Evolutionary conservation across 2,113 vertebrate species (phyloP).

Genomic region (Bungarus multicinctus): DNA sequence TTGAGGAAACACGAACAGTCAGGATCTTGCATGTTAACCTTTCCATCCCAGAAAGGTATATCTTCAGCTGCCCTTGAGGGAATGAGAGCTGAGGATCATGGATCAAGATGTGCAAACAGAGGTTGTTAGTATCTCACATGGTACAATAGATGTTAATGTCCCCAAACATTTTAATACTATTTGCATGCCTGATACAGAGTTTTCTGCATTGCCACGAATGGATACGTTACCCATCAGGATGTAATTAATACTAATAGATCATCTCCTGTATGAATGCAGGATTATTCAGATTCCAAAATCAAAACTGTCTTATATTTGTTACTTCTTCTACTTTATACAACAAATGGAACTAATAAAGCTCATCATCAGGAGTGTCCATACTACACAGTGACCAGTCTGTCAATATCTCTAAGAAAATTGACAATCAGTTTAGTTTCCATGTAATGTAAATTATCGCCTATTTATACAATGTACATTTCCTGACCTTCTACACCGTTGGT

Average conservation of each 20-base stretch:
- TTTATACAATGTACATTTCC: background rate
- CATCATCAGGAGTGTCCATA: background rate
- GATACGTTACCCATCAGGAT: background rate
- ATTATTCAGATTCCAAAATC: background rate
- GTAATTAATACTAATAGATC: background rate
- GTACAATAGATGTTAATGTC: background rate
- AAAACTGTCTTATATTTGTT: background rate
- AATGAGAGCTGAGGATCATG: background rate
- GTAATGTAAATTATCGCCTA: background rate
- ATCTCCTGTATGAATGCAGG: background rate
- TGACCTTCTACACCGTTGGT: background rate
- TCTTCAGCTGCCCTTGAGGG: background rate
- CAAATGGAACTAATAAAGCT: background rate
- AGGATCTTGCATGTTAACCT: background rate
- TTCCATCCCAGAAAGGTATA: background rate
- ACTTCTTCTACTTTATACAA: background rate
- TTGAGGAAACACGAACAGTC: background rate
- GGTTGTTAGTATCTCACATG: background rate
- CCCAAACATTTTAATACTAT: background rate
- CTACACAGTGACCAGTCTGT: background rate
- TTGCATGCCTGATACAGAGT: background rate
- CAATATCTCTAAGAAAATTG: background rate
- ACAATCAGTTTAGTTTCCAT: background rate
- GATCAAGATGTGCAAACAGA: background rate
- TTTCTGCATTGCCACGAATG: background rate